These are phyloP conservation scores for Colossoma macropomum DNA, from an alignment of 2,113 vertebrate species.

Conservation along the genomic window DNA sequence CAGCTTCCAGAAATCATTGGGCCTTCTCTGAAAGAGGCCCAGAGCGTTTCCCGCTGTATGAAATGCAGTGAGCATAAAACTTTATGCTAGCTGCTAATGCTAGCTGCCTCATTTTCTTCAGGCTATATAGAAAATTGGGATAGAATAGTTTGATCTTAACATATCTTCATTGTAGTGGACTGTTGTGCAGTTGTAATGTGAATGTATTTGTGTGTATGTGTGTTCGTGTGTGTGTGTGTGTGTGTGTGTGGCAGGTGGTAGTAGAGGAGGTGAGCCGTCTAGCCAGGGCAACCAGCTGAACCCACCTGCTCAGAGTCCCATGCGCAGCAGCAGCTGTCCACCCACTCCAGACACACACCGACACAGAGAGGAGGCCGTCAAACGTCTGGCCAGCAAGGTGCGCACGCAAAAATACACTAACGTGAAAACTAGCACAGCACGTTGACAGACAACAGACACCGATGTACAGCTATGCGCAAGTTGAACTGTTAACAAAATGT, in stretches of 20 bases:
- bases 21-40: too few relatives aligned
- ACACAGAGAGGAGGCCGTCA: conserved; percentile 82
- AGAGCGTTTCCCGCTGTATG: too few relatives aligned
- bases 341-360: conserved; percentile 75
- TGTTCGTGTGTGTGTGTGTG: background rate
- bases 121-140: background rate
- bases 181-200: background rate
- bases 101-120: too few relatives aligned
- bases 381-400: conserved; percentile 90
- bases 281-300: conserved; percentile 73
- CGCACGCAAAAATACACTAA: conserved; percentile 13
- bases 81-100: too few relatives aligned
- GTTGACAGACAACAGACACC: conserved; percentile 4
- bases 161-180: background rate
- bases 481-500: too few relatives aligned
- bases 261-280: conserved; percentile 78
- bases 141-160: background rate
- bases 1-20: too few relatives aligned
- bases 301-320: conserved; percentile 66
- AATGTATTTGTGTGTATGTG: background rate
- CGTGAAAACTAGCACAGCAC: background rate
- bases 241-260: conserved; percentile 75
- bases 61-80: too few relatives aligned
- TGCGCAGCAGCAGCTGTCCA: conserved; percentile 65
- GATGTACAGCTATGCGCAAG: background rate